Percentiles rank a stretch among this genome's conserved stretches.
Conservation (phyloP, 2,888 invertebrate species). For the Leptopterna dolabrata region DNA sequence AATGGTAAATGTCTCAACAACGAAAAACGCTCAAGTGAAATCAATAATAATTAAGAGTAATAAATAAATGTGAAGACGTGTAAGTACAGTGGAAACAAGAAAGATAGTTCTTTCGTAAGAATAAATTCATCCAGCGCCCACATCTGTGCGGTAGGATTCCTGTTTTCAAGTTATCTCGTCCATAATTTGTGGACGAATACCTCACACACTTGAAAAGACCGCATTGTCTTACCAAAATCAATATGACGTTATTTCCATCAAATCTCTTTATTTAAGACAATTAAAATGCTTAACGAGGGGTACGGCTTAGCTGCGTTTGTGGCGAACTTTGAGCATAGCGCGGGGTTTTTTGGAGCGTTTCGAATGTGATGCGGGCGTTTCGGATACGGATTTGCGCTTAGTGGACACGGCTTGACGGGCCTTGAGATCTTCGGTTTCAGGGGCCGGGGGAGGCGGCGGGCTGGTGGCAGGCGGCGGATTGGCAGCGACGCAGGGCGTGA, state of each 20-base stretch:
- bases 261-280: background rate
- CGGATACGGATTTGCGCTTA: conserved; percentile 55
- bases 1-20: background rate
- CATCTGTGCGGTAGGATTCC: background rate
- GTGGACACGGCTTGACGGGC: background rate
- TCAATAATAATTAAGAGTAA: background rate
- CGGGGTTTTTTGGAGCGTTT: conserved; percentile 49
- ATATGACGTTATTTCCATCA: background rate
- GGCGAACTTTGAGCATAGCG: conserved; percentile 57
- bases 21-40: background rate
- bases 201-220: background rate
- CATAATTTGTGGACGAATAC: background rate
- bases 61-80: background rate
- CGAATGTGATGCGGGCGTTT: conserved; percentile 40
- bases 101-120: background rate
- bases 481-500: background rate
- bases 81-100: conserved; percentile 26
- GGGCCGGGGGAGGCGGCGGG: background rate
- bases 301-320: conserved; percentile 55
- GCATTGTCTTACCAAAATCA: background rate
- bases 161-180: background rate
- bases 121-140: background rate
- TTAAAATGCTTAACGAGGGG: background rate
- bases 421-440: background rate
- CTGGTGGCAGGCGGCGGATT: background rate